Percentiles rank a stretch among this genome's conserved stretches.
Evolutionary conservation across 2,113 vertebrate genomes (phyloP).

Genomic region (Dinomys branickii): DNA sequence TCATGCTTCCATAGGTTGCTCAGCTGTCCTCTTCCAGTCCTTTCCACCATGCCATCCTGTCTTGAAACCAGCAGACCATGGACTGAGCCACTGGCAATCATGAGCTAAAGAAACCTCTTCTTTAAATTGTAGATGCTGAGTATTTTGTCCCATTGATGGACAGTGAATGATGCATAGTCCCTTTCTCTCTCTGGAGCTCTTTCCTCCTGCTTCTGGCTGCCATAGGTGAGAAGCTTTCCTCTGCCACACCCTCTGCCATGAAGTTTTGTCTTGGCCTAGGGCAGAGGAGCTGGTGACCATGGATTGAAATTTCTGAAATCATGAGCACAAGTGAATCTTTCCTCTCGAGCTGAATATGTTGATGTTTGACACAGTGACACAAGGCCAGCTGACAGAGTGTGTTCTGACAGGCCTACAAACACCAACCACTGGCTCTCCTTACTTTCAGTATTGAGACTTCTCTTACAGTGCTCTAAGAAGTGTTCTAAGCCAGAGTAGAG

Average conservation of each 20-base stretch:
- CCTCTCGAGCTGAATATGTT: background rate
- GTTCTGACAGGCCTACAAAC: too few species aligned
- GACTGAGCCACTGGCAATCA: background rate
- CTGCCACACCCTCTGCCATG: background rate
- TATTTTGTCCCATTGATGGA: background rate
- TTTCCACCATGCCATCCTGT: background rate
- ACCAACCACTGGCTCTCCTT: too few species aligned
- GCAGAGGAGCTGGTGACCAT: background rate
- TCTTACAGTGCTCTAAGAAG: too few species aligned
- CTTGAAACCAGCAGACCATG: background rate
- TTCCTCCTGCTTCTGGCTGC: background rate
- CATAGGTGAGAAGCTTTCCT: background rate
- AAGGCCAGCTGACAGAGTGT: background rate
- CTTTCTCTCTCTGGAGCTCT: background rate
- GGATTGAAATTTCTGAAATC: background rate
- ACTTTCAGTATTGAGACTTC: too few species aligned
- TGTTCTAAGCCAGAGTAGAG: too few species aligned
- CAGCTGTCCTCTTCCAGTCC: too few species aligned
- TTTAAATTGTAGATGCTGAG: background rate
- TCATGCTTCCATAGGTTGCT: background rate
- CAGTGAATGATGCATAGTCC: background rate
- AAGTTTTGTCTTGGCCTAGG: background rate
- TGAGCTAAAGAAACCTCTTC: background rate
- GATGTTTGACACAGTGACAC: background rate
- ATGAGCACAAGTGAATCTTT: background rate